Evolutionary conservation across 2,888 invertebrate species (phyloP).

Genomic region (Neria commutata): DNA sequence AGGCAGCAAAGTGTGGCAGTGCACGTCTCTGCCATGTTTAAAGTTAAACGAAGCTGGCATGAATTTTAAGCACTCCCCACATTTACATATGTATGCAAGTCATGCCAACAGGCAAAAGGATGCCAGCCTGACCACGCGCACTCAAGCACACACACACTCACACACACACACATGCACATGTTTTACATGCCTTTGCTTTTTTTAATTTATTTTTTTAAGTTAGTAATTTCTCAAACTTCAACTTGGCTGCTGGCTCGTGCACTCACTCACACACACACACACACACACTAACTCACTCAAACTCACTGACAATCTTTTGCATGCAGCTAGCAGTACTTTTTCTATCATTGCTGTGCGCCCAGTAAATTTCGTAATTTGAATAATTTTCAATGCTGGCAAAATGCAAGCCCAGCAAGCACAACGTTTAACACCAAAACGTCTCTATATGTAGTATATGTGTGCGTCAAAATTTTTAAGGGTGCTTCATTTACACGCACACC

Average conservation of each 20-base stretch:
- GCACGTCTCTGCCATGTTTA: too few species aligned
- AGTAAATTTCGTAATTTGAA: conserved; percentile 40
- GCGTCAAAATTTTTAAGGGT: too few species aligned
- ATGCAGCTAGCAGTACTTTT: conserved; percentile 6
- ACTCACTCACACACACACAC: not conserved
- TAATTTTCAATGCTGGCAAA: conserved; percentile 31
- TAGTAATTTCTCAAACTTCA: too few species aligned
- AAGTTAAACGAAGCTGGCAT: not conserved
- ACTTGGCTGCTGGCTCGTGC: too few species aligned
- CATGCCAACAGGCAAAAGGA: too few species aligned
- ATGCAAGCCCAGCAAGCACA: too few species aligned
- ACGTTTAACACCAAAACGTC: too few species aligned
- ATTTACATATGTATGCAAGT: not conserved
- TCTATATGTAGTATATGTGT: too few species aligned
- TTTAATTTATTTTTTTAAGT: not conserved
- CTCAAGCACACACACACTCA: not conserved
- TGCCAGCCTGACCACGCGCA: too few species aligned
- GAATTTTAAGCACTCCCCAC: conserved; percentile 3
- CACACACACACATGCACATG: not conserved
- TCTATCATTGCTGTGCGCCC: conserved; percentile 33
- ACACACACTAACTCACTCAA: not conserved
- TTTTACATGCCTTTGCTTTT: not conserved
- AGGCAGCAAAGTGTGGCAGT: too few species aligned
- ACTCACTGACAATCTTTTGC: too few species aligned
- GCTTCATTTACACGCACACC: too few species aligned